These are phyloP conservation scores for Trissolcus japonicus DNA, from an alignment of 2,888 invertebrate genomes.

Conservation along the genomic window DNA sequence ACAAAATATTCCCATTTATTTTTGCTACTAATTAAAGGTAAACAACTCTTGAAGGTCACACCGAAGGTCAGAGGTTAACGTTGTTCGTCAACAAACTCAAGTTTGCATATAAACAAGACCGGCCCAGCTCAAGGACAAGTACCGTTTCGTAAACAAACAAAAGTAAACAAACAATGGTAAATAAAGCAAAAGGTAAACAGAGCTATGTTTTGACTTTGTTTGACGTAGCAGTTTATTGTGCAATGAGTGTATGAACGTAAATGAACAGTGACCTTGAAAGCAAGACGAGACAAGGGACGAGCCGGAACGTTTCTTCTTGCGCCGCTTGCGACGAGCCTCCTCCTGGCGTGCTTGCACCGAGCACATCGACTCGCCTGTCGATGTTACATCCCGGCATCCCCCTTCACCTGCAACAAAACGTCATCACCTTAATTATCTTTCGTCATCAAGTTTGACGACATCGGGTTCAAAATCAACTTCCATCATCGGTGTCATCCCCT, in stretches of 20 bases:
- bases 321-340: slow-evolving; percentile 90
- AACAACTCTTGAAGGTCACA: no score
- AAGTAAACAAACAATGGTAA: no score
- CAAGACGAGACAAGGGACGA: slow-evolving; percentile 92
- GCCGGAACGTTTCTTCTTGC: slow-evolving; percentile 93
- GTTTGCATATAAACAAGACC: no score
- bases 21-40: no score
- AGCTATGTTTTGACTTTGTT: background rate
- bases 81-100: no score
- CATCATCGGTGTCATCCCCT: no score
- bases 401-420: slow-evolving; percentile 71
- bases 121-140: no score
- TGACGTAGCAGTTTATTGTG: background rate
- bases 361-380: slow-evolving; percentile 71
- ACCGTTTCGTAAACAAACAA: no score
- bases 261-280: slow-evolving; percentile 84
- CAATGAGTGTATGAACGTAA: background rate
- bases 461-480: background rate
- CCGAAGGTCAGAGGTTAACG: no score
- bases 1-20: no score
- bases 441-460: background rate
- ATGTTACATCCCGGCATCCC: slow-evolving; percentile 67
- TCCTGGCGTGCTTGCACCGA: slow-evolving; percentile 83
- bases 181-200: no score
- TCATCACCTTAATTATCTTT: background rate